Evolutionary conservation across 2,797 vertebrate species (phyloP).

Genomic region (Tadarida brasiliensis): DNA sequence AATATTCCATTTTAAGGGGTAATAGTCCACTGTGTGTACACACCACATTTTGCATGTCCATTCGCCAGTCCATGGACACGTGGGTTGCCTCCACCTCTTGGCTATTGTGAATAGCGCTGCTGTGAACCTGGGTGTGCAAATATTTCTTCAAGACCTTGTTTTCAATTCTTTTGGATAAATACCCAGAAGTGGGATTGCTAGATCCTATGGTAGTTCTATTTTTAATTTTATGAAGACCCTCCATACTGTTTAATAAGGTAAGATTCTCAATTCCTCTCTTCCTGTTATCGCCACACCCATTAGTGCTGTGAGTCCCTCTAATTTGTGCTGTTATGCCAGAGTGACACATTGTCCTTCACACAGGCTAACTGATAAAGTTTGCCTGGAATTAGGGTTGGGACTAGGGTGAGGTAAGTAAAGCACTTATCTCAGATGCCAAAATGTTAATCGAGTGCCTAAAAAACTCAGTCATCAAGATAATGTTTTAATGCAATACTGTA

Average conservation of each 20-base stretch:
- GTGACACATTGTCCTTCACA: background rate
- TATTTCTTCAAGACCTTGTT: background rate
- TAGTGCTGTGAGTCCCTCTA: background rate
- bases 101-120: background rate
- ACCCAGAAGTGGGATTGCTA: background rate
- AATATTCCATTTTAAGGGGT: background rate
- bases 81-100: background rate
- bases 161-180: background rate
- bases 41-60: background rate
- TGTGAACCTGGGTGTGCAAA: background rate
- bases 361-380: background rate
- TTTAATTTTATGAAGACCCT: background rate
- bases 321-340: background rate
- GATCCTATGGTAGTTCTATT: background rate
- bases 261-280: background rate
- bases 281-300: background rate
- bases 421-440: background rate
- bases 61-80: rapidly evolving
- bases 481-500: background rate
- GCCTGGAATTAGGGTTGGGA: background rate
- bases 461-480: constrained; percentile 12
- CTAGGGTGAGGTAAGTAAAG: background rate
- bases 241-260: background rate
- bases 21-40: background rate
- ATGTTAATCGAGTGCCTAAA: background rate